Evolutionary conservation across 2,797 vertebrate genomes (phyloP).

Genomic region (Urophycis tenuis): DNA sequence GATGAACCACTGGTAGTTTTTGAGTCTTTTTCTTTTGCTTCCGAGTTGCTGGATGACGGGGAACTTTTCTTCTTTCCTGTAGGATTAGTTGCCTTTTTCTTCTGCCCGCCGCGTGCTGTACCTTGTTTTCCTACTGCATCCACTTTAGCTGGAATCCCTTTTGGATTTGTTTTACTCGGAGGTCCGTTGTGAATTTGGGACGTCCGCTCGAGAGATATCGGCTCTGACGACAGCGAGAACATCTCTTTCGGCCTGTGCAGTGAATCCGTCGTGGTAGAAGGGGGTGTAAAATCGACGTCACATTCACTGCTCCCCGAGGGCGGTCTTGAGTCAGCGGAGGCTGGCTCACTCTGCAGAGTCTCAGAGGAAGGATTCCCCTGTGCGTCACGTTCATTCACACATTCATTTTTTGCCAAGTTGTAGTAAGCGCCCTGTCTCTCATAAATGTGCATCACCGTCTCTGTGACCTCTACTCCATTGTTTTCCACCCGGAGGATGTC

Average conservation of each 20-base stretch:
- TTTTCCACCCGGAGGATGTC: conserved; percentile 66
- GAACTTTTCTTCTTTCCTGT: conserved; percentile 38
- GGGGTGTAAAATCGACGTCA: conserved; percentile 57
- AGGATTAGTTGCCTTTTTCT: conserved; percentile 38
- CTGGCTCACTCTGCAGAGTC: conserved; percentile 36
- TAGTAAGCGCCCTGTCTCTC: conserved; percentile 60
- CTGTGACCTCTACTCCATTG: conserved; percentile 60
- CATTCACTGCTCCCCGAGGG: conserved; percentile 60
- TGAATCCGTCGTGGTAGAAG: conserved; percentile 51
- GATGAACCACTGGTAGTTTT: conserved; percentile 44
- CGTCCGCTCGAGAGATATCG: conserved; percentile 35
- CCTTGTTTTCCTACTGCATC: conserved; percentile 29
- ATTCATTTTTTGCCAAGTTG: conserved; percentile 58
- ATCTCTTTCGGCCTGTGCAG: conserved; percentile 57
- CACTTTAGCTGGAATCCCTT: conserved; percentile 18
- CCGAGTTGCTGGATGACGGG: conserved; percentile 39
- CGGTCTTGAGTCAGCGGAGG: conserved; percentile 42
- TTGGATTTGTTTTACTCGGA: conserved; percentile 20
- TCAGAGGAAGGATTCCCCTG: conserved; percentile 34
- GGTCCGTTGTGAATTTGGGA: conserved; percentile 28
- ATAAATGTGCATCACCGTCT: conserved; percentile 67
- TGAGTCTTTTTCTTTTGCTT: conserved; percentile 45
- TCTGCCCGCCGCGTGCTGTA: conserved; percentile 24
- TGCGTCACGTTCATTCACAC: conserved; percentile 36
- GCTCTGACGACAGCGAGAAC: conserved; percentile 65